Base-by-base conservation (phyloP, 2,888 invertebrate genomes). In the Nemotelus pantherinus region DNA sequence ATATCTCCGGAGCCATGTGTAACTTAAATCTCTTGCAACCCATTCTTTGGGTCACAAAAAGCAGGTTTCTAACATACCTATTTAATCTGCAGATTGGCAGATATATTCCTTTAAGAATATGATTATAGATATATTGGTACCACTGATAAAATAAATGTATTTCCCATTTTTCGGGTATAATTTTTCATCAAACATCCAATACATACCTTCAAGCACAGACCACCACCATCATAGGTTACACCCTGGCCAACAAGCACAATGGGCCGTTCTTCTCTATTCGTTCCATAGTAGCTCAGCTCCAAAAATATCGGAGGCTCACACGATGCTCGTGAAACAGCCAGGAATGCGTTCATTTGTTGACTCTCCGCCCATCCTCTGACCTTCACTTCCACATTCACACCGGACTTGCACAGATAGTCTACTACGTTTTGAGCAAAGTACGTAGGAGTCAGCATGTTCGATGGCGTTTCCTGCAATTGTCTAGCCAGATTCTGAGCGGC, bases 401-500 rank as follows among this genome's bases (percentile, higher is more conserved):
- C 85, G 0, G 86, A 84, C n/a, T 83, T 85, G 58, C 85, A 85
- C 2, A 85, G 78, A 2, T 84, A 83, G 45, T 85, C 82, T 3
- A 84, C 84, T 0, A 92, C 91, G 80, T 91, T 90, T 86, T 93
- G 91, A 2, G 94, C 93, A 84, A 95, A 95, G 3, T 90, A 89
- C 0, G 93, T 93, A 0, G 95, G 95, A 3, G 94, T 95, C 85
- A 95, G 89, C 77, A 91, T 83, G 84, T 95, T 95, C 2, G 95
- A 91, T 0, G 95, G 95, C 83, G 93, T 91, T 86, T 95, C 95
- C 89, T 93, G 94, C 10, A 95, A 86, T 81, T 90, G 91, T 3
- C 95, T 88, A 0, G 94, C 92, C 77, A 95, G 87, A 86, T 95
- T 95, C 86, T 96, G 95, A 0, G 93, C 92, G 78, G 93, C 92